Base-by-base conservation (phyloP, 2,888 invertebrate genomes). In the Drosophila austrosaltans region DNA sequence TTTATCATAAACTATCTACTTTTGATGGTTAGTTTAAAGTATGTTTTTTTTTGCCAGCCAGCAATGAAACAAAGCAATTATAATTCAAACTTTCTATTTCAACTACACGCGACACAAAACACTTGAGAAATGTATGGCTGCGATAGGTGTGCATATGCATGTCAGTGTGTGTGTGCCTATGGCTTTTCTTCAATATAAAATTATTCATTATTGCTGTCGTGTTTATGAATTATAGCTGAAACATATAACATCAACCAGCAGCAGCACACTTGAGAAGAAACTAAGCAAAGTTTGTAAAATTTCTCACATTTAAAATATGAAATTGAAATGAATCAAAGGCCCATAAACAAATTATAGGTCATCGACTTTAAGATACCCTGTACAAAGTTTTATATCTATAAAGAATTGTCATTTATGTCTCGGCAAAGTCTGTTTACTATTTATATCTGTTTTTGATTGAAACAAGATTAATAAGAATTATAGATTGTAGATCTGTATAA, bases 81-180 rank as follows among this genome's bases (percentile, higher is more conserved):
- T 62, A 81, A 78, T 83, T 73, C 78, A 71, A 60, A 82, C 82
- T 88, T 82, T 88, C 87, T 83, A 83, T 88, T 82, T 80, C 69
- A 56, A 72, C 61, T 40, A 78, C 82, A 87, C 81, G 86, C 86
- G 86, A 82, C 85, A 87, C 57, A 40, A 64, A 25, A 16, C 72
- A 48, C 48, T 42, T 69, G 53, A 59, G 42, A 30, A 54, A 70
- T 57, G 48, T 40, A 64, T 39, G 12, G 58, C 16, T 20, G 32
- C 12, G 44, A 54, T 28, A 25, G 22, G n/a, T 22, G 39, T 10
- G 12, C 22, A 22, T 36, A 32, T 32, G 32, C 32, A 32, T 32
- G 32, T 6, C 32, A 10, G 22, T 28, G 53, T 7, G 57, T 32
- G 39, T 12, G 48, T 54, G 69, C 63, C 76, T 70, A 63, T 63